These are phyloP conservation scores for Karalla daura DNA, from an alignment of 2,797 vertebrate species.

Conservation along the genomic window DNA sequence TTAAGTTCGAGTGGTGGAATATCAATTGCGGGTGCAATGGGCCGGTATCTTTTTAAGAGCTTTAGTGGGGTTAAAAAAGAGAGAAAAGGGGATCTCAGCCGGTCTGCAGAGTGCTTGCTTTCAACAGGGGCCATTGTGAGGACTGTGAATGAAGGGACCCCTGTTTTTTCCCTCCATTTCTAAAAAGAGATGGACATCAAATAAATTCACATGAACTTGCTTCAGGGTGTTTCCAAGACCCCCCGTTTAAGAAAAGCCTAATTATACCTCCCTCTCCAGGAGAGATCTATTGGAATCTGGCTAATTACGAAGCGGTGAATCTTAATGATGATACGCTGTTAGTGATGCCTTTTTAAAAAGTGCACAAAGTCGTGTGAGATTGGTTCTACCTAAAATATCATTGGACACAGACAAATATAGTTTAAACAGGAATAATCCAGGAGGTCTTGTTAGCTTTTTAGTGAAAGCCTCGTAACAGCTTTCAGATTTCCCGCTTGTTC, in stretches of 20 bases:
- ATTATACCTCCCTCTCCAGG: slow-evolving; percentile 77
- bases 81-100: slow-evolving; percentile 79
- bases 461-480: background rate
- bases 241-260: slow-evolving; percentile 76
- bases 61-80: slow-evolving; percentile 80
- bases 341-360: slow-evolving; percentile 52
- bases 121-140: slow-evolving; percentile 78
- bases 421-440: slow-evolving; percentile 1
- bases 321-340: slow-evolving; percentile 70
- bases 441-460: background rate
- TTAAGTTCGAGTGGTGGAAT: slow-evolving; percentile 87
- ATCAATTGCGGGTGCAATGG: slow-evolving; percentile 84
- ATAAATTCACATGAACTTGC: slow-evolving; percentile 84
- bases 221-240: slow-evolving; percentile 77
- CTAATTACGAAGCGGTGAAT: slow-evolving; percentile 74
- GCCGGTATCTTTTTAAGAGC: slow-evolving; percentile 79
- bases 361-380: slow-evolving; percentile 44
- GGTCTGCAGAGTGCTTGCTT: slow-evolving; percentile 74
- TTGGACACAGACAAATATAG: slow-evolving; percentile 24
- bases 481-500: slow-evolving; percentile 3
- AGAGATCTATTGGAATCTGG: slow-evolving; percentile 69
- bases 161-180: slow-evolving; percentile 74
- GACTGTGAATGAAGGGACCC: slow-evolving; percentile 74
- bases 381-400: slow-evolving; percentile 30
- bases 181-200: slow-evolving; percentile 82